These are phyloP conservation scores for Trichomycterus rosablanca DNA, from an alignment of 2,113 vertebrate genomes.

Conservation along the genomic window DNA sequence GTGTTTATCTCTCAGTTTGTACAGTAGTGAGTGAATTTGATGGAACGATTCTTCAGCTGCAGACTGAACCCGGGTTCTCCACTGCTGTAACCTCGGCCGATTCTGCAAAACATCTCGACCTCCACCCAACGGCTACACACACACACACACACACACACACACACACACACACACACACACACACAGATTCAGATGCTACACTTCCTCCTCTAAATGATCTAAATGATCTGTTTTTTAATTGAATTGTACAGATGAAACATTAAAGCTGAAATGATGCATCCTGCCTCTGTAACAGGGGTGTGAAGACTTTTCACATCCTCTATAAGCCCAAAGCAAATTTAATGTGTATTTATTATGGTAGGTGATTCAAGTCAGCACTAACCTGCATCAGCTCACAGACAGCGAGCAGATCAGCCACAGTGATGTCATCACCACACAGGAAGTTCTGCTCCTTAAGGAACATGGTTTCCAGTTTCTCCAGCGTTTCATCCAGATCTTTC, in stretches of 20 bases:
- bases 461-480: conserved; percentile 65
- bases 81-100: conserved; percentile 56
- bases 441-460: conserved; percentile 63
- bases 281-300: too few relatives aligned
- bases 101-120: conserved; percentile 60
- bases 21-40: conserved; percentile 57
- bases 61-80: conserved; percentile 59
- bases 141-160: conserved; percentile 1
- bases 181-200: neutral
- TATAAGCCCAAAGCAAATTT: too few relatives aligned
- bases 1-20: conserved; percentile 53
- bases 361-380: neutral
- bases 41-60: conserved; percentile 57
- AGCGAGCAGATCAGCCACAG: conserved; percentile 67
- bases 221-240: too few relatives aligned
- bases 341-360: neutral
- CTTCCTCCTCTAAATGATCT: too few relatives aligned
- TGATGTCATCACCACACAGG: conserved; percentile 69
- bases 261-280: too few relatives aligned
- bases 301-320: too few relatives aligned
- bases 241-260: too few relatives aligned
- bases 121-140: conserved; percentile 56
- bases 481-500: conserved; percentile 50
- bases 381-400: conserved; percentile 73
- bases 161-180: neutral